Percentiles rank a stretch among this genome's conserved stretches.
Conservation (phyloP, 2,113 vertebrate species). For the Saguinus midas region DNA sequence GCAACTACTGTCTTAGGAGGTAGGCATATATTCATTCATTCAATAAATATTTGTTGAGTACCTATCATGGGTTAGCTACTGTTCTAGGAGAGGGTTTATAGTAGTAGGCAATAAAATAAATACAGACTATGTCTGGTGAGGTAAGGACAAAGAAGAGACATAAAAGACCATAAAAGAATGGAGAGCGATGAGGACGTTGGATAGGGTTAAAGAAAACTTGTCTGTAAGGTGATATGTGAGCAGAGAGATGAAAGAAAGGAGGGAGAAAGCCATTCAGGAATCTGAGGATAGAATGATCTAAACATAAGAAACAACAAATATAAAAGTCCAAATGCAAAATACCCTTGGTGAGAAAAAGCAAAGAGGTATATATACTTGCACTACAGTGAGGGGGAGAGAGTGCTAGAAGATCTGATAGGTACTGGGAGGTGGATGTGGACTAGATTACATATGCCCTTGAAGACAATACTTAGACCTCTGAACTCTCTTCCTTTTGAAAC, state of each 20-base stretch:
- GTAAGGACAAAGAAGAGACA: not conserved
- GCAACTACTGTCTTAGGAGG: not conserved
- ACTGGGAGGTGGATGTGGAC: not conserved
- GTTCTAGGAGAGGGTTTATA: not conserved
- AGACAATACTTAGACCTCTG: not conserved
- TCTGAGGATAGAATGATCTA: not conserved
- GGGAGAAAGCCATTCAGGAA: not conserved
- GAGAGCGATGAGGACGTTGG: not conserved
- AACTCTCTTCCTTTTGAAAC: not conserved
- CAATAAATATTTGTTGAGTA: not conserved
- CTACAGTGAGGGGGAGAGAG: not conserved
- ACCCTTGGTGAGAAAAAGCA: not conserved
- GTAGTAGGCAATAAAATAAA: not conserved
- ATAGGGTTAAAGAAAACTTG: not conserved
- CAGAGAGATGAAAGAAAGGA: not conserved
- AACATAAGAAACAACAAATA: not conserved
- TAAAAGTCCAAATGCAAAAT: not conserved
- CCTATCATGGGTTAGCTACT: not conserved
- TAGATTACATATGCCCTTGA: not conserved
- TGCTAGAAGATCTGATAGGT: not conserved
- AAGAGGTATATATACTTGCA: not conserved
- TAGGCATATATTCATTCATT: not conserved
- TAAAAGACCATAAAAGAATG: not conserved
- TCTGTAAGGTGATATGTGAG: not conserved
- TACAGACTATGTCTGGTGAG: not conserved